Percentiles rank a stretch among this genome's conserved stretches.
These are phyloP conservation scores for Grallaria varia DNA, from an alignment of 2,113 vertebrate species.

Conservation along the genomic window DNA sequence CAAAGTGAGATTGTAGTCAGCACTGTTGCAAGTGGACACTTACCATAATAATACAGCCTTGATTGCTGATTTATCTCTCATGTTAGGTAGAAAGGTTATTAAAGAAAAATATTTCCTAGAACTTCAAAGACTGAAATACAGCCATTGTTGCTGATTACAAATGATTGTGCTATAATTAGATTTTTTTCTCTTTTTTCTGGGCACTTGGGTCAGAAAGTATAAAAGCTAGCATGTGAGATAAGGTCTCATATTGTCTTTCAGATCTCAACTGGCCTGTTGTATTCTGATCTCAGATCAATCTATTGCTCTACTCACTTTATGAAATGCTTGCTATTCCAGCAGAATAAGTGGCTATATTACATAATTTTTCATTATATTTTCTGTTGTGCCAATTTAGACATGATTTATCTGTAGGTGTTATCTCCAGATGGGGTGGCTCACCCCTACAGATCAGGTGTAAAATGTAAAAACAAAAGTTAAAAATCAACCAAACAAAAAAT, in stretches of 20 bases:
- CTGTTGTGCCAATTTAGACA: not conserved
- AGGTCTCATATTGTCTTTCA: not conserved
- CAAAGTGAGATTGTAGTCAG: not conserved
- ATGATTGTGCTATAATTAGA: not conserved
- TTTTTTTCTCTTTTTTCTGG: not conserved
- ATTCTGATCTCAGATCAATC: not conserved
- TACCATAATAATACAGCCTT: not conserved
- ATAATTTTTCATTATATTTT: not conserved
- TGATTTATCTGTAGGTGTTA: not conserved
- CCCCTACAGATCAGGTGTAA: not conserved
- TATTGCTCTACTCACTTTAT: not conserved
- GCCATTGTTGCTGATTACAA: not conserved
- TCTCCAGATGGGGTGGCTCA: conserved; percentile 24
- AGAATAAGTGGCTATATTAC: not conserved
- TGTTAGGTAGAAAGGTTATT: not conserved
- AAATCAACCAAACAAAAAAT: not conserved
- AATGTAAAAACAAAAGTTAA: not conserved
- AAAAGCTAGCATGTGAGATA: not conserved
- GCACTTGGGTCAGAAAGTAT: not conserved
- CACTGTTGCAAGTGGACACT: not conserved
- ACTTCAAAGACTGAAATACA: not conserved
- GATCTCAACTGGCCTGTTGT: not conserved
- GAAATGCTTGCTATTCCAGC: not conserved
- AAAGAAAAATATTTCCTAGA: not conserved
- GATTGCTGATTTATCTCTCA: not conserved